Evolutionary conservation across 2,113 vertebrate genomes (phyloP), one percentile per base, ranked within the genome.

Genomic region (Erinaceus europaeus): DNA sequence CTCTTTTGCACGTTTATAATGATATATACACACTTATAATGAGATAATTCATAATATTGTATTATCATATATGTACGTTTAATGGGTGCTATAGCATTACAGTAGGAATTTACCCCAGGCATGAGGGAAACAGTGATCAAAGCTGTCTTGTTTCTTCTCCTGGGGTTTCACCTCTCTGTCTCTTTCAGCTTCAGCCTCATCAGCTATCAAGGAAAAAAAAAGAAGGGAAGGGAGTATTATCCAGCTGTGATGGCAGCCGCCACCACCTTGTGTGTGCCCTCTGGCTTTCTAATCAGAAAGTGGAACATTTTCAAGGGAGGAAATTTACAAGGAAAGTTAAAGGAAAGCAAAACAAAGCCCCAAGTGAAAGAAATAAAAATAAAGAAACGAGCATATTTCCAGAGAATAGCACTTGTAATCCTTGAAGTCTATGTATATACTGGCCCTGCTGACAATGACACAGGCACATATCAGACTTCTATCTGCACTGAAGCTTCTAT

Each of bases 161-260:
- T 75, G 78, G 61, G 82, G 4, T 79, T 89, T 94, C 61, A 52
- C 82, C 82, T 92, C 53, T 57, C 64, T 67, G 46, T 92, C 87
- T 79, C 42, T 62, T 68, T 89, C 61, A 79, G 36, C 40, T 77
- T 69, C 53, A 75, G 53, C 50, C 87, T 78, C 65, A 65, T 89
- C 87, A 94, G 62, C 81, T 89, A 29, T 52, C 77, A 52, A 11
- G 44, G 38, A 40, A 67, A 78, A 44, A 21, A 65, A 23, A 42
- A 62, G 52, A 6, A 61, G 38, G 13, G 29, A 8, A 46, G 23
- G 50, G 38, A 61, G 38, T 42, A 20, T 29, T 38, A 40, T 71
- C 94, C 91, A 92, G 84, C 91, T 83, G 95, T 89, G 88, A n/a
- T 42, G 75, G 71, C 94, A 94, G 84, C 87, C 94, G 95, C 81